A percentile compares a stretch with the other conserved stretches of the same genome.
Evolutionary conservation across 2,888 invertebrate genomes (phyloP).

Genomic region (Augiades crinisus): DNA sequence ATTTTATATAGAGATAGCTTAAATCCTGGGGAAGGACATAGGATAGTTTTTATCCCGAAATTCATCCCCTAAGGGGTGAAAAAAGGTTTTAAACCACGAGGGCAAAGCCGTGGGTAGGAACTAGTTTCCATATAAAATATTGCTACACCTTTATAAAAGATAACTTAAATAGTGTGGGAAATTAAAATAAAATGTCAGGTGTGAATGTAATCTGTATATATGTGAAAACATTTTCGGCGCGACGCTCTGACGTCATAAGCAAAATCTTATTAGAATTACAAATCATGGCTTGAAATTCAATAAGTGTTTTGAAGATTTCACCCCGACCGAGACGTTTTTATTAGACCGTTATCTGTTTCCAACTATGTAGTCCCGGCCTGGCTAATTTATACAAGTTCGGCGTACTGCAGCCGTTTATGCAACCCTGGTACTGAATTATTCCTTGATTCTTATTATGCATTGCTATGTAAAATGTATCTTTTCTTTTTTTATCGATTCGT

Average conservation of each 20-base stretch:
- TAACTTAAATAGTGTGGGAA: too few species aligned
- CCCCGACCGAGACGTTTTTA: constrained; percentile 30
- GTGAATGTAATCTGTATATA: constrained; percentile 11
- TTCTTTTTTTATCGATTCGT: not conserved
- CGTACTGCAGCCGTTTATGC: not conserved
- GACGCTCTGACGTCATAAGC: constrained; percentile 33
- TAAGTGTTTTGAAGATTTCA: constrained; percentile 44
- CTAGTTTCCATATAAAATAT: too few species aligned
- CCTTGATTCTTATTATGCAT: not conserved
- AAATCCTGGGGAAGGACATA: too few species aligned
- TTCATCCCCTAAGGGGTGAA: too few species aligned
- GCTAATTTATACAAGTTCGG: constrained; percentile 2
- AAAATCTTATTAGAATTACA: constrained; percentile 46
- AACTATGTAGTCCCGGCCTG: constrained; percentile 12
- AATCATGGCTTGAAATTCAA: constrained; percentile 48
- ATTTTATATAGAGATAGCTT: too few species aligned
- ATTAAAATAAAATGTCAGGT: not conserved
- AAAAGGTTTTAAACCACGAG: too few species aligned
- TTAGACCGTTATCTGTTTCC: constrained; percentile 35
- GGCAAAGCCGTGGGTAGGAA: too few species aligned
- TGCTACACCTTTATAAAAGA: too few species aligned
- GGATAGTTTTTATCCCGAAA: too few species aligned
- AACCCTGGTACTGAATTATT: not conserved
- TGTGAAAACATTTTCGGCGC: constrained; percentile 18
- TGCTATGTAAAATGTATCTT: not conserved